Base-by-base conservation (phyloP, 2,113 vertebrate genomes). In the Trichechus manatus region DNA sequence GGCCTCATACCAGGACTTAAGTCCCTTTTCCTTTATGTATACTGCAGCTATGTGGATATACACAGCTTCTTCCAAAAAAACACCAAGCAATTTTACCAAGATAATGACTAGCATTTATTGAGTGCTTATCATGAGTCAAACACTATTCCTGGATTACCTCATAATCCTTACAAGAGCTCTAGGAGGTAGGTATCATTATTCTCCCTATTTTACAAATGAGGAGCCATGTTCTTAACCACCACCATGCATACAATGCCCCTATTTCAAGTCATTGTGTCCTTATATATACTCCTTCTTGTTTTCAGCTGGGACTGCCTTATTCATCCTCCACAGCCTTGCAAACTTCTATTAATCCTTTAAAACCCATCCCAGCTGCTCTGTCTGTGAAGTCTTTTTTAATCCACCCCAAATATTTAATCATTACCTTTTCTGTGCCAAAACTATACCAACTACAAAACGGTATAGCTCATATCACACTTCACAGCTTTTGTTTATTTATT, bases 261-360 rank as follows among this genome's bases (percentile, higher is more conserved):
- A 4, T 53, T 70, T 68, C 50, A 23, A 92, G 36, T 6, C 8
- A 17, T 29, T 2, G 0, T 13, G 15, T 14, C 63, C 59, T 92
- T 84, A 53, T 6, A 27, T 1, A 39, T 9, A 22, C 31, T 27
- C 23, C 31, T 80, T 66, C 17, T 79, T 17, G 27, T 70, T 70
- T 23, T 61, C 70, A 56, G 5, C 29, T 14, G 0, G 25, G 29
- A 14, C 1, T 31, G 25, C 29, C 19, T 74, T 39, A 10, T 25
- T 79, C 63, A 42, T 29, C 23, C 23, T 68, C 36, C 22, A 19
- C 9, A 63, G 56, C 1, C 33, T 92, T 77, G 23, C 17, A 53
- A 93, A 81, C 22, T 80, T 86, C 87, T 64, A 23, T 19, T 90
- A 59, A 82, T 29, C 66, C 15, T 95, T 83, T 59, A 82, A 96